Evolutionary conservation across 2,888 invertebrate genomes (phyloP).

Genomic region (Cheilosia vernalis): DNA sequence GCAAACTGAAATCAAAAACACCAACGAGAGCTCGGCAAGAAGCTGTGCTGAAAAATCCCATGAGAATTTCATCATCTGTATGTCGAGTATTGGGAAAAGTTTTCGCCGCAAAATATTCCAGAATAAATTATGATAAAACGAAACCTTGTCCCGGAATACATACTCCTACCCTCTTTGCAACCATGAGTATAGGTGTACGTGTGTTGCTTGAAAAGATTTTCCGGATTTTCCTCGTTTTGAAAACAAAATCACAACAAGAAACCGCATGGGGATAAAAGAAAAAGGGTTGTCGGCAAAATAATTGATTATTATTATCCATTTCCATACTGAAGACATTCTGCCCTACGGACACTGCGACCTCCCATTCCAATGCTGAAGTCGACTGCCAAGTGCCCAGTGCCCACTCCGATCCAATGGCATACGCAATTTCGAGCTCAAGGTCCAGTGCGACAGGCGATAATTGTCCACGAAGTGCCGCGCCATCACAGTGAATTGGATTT

Average conservation of each 20-base stretch:
- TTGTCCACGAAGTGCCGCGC: constrained; percentile 13
- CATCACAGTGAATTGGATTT: constrained; percentile 38
- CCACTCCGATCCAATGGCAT: neutral
- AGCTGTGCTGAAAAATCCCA: constrained; percentile 13
- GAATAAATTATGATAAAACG: constrained; percentile 65
- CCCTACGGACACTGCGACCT: neutral
- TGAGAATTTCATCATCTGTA: constrained; percentile 62
- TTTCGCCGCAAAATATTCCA: constrained; percentile 37
- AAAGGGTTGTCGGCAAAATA: constrained; percentile 40
- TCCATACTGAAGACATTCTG: neutral
- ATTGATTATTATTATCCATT: constrained; percentile 48
- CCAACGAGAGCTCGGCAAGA: neutral
- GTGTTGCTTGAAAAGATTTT: constrained; percentile 59
- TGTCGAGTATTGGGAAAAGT: constrained; percentile 47
- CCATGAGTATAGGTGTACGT: constrained; percentile 6
- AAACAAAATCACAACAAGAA: constrained; percentile 64
- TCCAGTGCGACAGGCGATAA: neutral
- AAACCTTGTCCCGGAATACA: neutral
- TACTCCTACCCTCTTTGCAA: neutral
- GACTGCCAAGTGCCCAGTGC: neutral
- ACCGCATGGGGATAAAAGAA: constrained; percentile 15
- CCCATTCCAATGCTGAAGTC: too few species aligned
- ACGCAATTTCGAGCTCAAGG: neutral
- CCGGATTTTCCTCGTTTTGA: constrained; percentile 58
- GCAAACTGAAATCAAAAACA: constrained; percentile 39